phyloP scores from a whole-genome alignment of 30 jellyfish, hydroid and myxozoan species.

The Phacellophora camtschatica region DNA sequence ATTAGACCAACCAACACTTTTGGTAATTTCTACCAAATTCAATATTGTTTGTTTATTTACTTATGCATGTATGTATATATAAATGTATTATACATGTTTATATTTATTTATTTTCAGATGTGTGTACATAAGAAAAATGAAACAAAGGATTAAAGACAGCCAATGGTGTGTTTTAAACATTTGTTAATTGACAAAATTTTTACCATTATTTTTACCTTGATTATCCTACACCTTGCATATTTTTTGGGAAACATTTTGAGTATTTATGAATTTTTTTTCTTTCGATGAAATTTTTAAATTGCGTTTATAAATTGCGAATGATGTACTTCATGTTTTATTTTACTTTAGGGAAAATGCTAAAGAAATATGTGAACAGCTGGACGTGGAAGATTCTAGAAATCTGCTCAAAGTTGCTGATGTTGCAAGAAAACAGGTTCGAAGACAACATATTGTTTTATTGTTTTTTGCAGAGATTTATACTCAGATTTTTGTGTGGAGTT shows the following conservation, averaged over 20 bases:
- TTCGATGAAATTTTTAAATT: no score
- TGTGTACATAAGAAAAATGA: constrained; percentile 24
- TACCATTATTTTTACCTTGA: not conserved
- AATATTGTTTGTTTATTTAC: not conserved
- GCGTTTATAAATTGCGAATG: no score
- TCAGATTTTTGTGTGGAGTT: no score
- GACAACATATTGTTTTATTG: no score
- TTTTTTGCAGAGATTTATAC: no score
- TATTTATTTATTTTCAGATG: constrained; percentile 9
- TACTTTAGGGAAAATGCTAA: not conserved
- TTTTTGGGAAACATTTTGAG: no score
- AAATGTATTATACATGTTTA: no score
- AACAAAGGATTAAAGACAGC: not conserved
- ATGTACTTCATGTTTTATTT: no score
- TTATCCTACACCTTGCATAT: no score
- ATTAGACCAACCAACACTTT: no score
- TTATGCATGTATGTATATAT: not conserved
- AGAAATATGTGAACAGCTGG: constrained; percentile 13
- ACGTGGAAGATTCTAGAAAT: constrained; percentile 49
- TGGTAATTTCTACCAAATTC: not conserved
- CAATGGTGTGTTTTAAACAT: not conserved
- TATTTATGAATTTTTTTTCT: no score
- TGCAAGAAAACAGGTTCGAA: constrained; percentile 86
- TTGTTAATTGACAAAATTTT: not conserved
- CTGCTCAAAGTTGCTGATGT: constrained; percentile 62